phyloP scores from a whole-genome alignment of 2,113 vertebrate genomes.

The Machaerirhynchus nigripectus region DNA sequence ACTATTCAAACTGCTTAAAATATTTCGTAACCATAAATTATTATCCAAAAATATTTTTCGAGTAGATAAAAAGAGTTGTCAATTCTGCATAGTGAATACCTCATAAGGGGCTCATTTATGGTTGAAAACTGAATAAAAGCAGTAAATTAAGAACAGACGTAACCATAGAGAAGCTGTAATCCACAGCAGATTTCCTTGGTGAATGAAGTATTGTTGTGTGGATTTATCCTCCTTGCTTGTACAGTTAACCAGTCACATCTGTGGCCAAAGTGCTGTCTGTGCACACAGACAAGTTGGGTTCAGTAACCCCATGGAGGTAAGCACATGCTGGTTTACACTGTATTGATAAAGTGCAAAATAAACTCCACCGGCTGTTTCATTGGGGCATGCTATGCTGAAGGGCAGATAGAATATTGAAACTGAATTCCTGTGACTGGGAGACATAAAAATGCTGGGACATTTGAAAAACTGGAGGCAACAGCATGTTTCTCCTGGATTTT shows the following conservation, averaged over 20 bases:
- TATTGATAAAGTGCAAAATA: slow-evolving; percentile 71
- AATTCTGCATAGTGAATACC: slow-evolving; percentile 81
- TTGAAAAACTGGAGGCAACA: neutral
- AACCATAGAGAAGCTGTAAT: slow-evolving; percentile 84
- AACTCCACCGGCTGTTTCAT: slow-evolving; percentile 68
- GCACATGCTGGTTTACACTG: slow-evolving; percentile 73
- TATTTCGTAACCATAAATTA: slow-evolving; percentile 86
- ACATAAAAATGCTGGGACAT: slow-evolving; percentile 3
- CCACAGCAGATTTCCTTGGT: slow-evolving; percentile 81
- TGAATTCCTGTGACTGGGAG: neutral
- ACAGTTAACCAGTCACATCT: slow-evolving; percentile 85
- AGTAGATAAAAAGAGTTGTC: slow-evolving; percentile 88
- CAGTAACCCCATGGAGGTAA: slow-evolving; percentile 70
- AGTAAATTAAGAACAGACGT: slow-evolving; percentile 84
- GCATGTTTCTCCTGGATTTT: neutral
- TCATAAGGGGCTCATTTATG: slow-evolving; percentile 87
- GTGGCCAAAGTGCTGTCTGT: slow-evolving; percentile 73
- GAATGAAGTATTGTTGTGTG: slow-evolving; percentile 81
- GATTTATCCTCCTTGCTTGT: slow-evolving; percentile 80
- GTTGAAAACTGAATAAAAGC: slow-evolving; percentile 86
- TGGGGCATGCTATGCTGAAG: slow-evolving; percentile 60
- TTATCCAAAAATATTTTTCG: slow-evolving; percentile 86
- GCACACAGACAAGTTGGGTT: slow-evolving; percentile 74
- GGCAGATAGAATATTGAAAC: slow-evolving; percentile 11
- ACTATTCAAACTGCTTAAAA: slow-evolving; percentile 80